Evolutionary conservation across 2,888 invertebrate species (phyloP), one percentile per base, ranked within the genome.

Genomic region (Odiellus spinosus): DNA sequence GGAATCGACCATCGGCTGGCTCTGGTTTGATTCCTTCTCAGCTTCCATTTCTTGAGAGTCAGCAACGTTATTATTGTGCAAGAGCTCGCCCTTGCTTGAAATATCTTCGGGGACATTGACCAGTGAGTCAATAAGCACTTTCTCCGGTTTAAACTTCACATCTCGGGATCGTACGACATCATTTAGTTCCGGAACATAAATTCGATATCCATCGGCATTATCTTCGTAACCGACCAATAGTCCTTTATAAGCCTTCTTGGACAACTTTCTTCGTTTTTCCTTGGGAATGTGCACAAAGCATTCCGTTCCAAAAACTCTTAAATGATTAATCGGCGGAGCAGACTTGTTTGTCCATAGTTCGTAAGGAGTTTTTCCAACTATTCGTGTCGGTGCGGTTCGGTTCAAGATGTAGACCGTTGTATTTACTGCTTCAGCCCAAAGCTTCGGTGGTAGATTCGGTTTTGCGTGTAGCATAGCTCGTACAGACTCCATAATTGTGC

Each of bases 401-500:
- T 59, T 59, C 38, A 51, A 17, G 14, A 56, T 51, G 19, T 20
- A 52, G 4, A 8, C 8, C 8, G 26, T 8, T 4, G 26, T 26
- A 8, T 26, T 26, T 8, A 26, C 26, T 6, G 26, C 26, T 26
- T 26, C 26, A 26, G 26, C 26, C 26, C 26, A 26, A 6, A 26
- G 26, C 8, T 26, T 26, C 8, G 26, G 26, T 26, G 26, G 26
- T 26, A 26, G 26, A 26, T 26, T 26, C 26, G 4, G 4, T 26
- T 26, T 26, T 6, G 26, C 4, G 8, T 26, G 26, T 26, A 26
- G 26, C 26, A 26, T 26, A 4, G 26, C 26, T 26, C 26, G 26
- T 6, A 26, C 49, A 18, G 44, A 45, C 35, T 58, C 56, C 10
- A 52, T 43, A 3, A 58, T n/a, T 6, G 55, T 58, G 17, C 52